Evolutionary conservation across 2,888 invertebrate genomes (phyloP).

Genomic region (Acleris cristana): DNA sequence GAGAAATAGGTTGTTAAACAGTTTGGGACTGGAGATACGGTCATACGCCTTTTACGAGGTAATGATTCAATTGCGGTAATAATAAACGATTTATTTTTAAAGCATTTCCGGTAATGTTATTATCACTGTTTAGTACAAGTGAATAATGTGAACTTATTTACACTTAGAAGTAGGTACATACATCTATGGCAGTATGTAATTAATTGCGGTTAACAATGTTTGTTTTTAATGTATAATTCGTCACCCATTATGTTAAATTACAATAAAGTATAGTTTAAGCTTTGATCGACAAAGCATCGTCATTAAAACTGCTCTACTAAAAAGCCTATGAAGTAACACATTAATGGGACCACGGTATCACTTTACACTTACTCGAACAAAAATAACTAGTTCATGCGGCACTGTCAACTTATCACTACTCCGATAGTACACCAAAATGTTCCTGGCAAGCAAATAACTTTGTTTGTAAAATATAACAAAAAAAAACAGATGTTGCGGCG

Average conservation of each 20-base stretch:
- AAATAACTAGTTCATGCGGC: conserved; percentile 28
- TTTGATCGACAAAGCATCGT: not conserved
- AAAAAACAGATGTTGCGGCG: conserved; percentile 33
- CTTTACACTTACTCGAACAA: conserved; percentile 32
- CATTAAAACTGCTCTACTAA: not conserved
- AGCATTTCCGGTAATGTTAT: too few relatives aligned
- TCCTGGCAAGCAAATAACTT: conserved; percentile 16
- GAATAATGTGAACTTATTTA: not conserved
- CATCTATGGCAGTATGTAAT: not conserved
- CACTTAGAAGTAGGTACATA: not conserved
- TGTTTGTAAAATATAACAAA: conserved; percentile 38
- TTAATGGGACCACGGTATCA: conserved; percentile 24
- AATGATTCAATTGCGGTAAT: too few relatives aligned
- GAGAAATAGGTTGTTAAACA: too few relatives aligned
- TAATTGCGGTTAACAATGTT: not conserved
- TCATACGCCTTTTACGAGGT: too few relatives aligned
- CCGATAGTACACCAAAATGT: conserved; percentile 14
- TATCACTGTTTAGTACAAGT: too few relatives aligned
- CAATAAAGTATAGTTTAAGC: too few relatives aligned
- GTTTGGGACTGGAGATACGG: too few relatives aligned
- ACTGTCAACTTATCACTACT: conserved; percentile 27
- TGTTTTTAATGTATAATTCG: not conserved
- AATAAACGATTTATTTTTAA: too few relatives aligned
- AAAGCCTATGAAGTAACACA: not conserved
- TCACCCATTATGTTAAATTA: too few relatives aligned